Conservation (phyloP, 2,888 invertebrate species). For the Scaptomyza cyrtandrae region DNA sequence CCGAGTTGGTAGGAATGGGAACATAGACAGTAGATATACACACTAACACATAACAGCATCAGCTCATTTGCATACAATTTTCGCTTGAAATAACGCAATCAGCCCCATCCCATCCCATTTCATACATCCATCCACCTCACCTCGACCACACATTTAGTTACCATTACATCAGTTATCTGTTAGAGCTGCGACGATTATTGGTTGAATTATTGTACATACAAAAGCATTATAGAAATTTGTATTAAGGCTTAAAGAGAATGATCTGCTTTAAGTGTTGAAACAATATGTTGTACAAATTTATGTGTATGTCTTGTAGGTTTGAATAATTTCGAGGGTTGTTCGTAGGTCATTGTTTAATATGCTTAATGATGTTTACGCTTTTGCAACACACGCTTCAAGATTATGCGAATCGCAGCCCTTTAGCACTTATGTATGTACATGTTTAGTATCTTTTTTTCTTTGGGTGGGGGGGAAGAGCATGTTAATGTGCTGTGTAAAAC, state of each 20-base stretch:
- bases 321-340: conserved; percentile 12
- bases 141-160: neutral
- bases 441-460: conserved; percentile 5
- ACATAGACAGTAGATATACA: neutral
- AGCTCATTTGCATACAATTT: conserved; percentile 48
- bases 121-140: neutral
- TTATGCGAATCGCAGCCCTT: conserved; percentile 29
- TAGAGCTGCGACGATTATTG: conserved; percentile 2
- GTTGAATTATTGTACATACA: neutral
- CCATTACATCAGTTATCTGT: conserved; percentile 8
- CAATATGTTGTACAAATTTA: neutral
- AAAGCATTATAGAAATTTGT: neutral
- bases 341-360: conserved; percentile 15
- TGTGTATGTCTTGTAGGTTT: neutral
- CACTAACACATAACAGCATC: neutral
- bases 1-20: neutral
- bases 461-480: neutral
- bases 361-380: conserved; percentile 19
- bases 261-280: neutral
- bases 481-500: conserved; percentile 6
- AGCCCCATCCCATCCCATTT: neutral
- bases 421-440: conserved; percentile 4
- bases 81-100: conserved; percentile 22
- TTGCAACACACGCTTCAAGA: conserved; percentile 25
- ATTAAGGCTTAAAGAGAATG: neutral